Evolutionary conservation across 1,140 invertebrate genomes (phyloP).

Genomic region (Drosophila subobscura): DNA sequence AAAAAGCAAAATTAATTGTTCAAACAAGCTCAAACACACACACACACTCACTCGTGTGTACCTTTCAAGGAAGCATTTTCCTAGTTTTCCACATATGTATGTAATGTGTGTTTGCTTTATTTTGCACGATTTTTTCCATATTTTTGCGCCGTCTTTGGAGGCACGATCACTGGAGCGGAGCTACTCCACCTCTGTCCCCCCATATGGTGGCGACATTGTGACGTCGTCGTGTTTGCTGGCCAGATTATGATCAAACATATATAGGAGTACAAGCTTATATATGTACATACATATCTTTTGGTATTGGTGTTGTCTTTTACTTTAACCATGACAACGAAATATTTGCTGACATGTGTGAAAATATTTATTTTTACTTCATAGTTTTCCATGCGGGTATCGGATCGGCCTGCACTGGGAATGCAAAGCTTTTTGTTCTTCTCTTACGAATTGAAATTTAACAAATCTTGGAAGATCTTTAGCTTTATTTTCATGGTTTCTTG

Average conservation of each 20-base stretch:
- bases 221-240: slow-evolving; percentile 54
- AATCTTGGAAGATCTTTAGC: slow-evolving; percentile 32
- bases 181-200: slow-evolving; percentile 23
- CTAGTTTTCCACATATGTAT: slow-evolving; percentile 46
- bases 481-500: slow-evolving; percentile 24
- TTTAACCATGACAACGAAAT: slow-evolving; percentile 72
- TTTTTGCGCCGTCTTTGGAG: slow-evolving; percentile 42
- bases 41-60: slow-evolving; percentile 24
- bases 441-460: slow-evolving; percentile 18
- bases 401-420: slow-evolving; percentile 6
- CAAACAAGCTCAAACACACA: slow-evolving; percentile 72
- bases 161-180: slow-evolving; percentile 35
- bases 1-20: slow-evolving; percentile 81
- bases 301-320: slow-evolving; percentile 37
- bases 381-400: slow-evolving; percentile 28
- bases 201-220: slow-evolving; percentile 58
- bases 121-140: slow-evolving; percentile 67
- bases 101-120: slow-evolving; percentile 35
- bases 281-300: slow-evolving; percentile 17
- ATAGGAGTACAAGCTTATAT: slow-evolving; percentile 8
- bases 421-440: slow-evolving; percentile 6
- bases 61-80: slow-evolving; percentile 61
- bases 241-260: slow-evolving; percentile 50
- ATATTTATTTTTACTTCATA: slow-evolving; percentile 45
- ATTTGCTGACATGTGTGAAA: slow-evolving; percentile 72